Evolutionary conservation across 2,888 invertebrate species (phyloP).

Genomic region (Patella depressa): DNA sequence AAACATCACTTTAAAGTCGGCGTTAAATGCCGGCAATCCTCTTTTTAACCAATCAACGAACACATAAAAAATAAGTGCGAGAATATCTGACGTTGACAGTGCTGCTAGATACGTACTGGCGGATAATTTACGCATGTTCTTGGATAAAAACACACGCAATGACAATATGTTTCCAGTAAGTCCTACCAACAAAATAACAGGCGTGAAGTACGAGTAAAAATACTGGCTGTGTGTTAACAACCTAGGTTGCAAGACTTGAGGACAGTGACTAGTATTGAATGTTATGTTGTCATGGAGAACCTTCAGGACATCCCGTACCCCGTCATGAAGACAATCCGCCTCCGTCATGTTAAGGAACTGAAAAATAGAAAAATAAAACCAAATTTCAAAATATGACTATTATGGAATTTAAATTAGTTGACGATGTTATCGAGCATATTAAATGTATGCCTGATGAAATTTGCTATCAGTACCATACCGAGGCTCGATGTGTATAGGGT

Average conservation of each 20-base stretch:
- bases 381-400: no score
- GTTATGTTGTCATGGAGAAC: slow-evolving; percentile 1
- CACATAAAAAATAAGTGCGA: slow-evolving; percentile 77
- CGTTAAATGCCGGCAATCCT: slow-evolving; percentile 48
- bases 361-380: background rate
- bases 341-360: background rate
- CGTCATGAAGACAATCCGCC: background rate
- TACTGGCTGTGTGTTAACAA: slow-evolving; percentile 34
- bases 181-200: slow-evolving; percentile 81
- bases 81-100: slow-evolving; percentile 83
- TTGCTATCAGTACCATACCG: no score
- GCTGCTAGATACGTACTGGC: slow-evolving; percentile 86
- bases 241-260: slow-evolving; percentile 1
- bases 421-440: no score
- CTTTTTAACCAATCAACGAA: slow-evolving; percentile 65
- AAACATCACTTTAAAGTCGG: slow-evolving; percentile 44
- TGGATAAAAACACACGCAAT: slow-evolving; percentile 82
- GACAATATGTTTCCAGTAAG: slow-evolving; percentile 83
- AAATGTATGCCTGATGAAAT: no score
- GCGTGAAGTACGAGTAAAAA: slow-evolving; percentile 79
- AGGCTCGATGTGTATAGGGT: no score
- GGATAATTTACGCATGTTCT: slow-evolving; percentile 78
- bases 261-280: background rate
- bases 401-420: no score
- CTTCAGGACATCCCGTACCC: slow-evolving; percentile 21